Percentiles rank a stretch among this genome's conserved stretches.
Evolutionary conservation across 2,797 vertebrate species (phyloP).

Genomic region (Mycteria americana): DNA sequence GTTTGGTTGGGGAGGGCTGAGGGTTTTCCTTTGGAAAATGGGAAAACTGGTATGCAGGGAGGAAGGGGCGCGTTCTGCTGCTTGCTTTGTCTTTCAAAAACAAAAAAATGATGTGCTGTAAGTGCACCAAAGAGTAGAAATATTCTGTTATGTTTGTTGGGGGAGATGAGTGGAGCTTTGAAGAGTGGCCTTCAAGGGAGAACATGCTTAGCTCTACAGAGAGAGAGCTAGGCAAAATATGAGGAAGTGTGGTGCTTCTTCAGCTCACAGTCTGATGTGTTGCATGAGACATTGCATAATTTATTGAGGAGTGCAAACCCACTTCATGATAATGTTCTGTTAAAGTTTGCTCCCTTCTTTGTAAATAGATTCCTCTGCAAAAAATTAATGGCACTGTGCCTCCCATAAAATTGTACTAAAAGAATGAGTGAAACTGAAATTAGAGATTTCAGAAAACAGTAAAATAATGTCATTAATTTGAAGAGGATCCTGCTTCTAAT

Average conservation of each 20-base stretch:
- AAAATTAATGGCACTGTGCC: background rate
- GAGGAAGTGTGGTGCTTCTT: background rate
- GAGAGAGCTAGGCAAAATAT: background rate
- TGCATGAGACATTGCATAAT: background rate
- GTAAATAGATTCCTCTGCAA: background rate
- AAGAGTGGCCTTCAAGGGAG: background rate
- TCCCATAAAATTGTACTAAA: background rate
- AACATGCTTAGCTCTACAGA: background rate
- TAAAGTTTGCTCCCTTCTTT: background rate
- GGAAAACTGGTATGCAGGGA: background rate
- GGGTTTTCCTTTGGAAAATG: background rate
- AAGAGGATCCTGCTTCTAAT: background rate
- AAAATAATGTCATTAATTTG: background rate
- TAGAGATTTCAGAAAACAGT: background rate
- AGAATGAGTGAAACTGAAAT: background rate
- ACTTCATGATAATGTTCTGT: background rate
- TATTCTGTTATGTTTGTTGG: background rate
- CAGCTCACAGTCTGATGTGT: background rate
- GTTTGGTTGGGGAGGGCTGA: background rate
- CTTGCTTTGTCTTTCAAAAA: background rate
- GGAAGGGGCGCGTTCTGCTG: background rate
- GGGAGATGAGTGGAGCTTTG: background rate
- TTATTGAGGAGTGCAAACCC: background rate
- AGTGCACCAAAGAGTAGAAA: background rate
- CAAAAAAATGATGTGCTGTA: background rate